Evolutionary conservation across 2,888 invertebrate genomes (phyloP).

Genomic region (Protonemura montana): DNA sequence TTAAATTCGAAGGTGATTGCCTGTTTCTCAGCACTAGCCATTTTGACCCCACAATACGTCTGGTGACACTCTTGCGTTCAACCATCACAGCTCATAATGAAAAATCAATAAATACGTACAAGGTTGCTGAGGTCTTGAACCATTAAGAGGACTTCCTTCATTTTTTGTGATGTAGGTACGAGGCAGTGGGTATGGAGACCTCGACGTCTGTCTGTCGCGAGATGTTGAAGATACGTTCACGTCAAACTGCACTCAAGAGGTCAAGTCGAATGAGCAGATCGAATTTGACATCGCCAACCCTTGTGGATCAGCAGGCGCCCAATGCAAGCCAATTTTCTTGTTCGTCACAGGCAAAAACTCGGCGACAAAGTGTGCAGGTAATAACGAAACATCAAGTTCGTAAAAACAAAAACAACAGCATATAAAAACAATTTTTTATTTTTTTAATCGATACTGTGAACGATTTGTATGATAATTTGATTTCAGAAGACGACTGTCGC

Average conservation of each 20-base stretch:
- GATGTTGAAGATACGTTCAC: slow-evolving; percentile 34
- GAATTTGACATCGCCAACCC: slow-evolving; percentile 29
- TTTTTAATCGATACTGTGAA: too few species aligned
- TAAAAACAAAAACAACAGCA: too few species aligned
- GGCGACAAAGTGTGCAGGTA: slow-evolving; percentile 43
- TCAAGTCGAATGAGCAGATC: slow-evolving; percentile 18
- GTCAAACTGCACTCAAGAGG: slow-evolving; percentile 31
- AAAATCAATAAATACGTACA: too few species aligned
- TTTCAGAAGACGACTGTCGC: slow-evolving; percentile 50
- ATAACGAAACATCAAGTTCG: too few species aligned
- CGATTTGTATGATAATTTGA: neutral
- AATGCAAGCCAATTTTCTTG: slow-evolving; percentile 43
- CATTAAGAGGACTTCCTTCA: too few species aligned
- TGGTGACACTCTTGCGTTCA: too few species aligned
- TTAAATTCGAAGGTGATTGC: too few species aligned
- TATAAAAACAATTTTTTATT: too few species aligned
- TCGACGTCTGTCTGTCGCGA: slow-evolving; percentile 38
- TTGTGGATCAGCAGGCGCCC: slow-evolving; percentile 31
- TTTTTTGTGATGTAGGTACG: slow-evolving; percentile 18
- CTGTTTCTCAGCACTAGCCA: too few species aligned
- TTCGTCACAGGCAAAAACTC: slow-evolving; percentile 38
- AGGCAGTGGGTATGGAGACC: slow-evolving; percentile 42
- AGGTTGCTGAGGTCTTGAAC: too few species aligned
- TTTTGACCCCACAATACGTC: too few species aligned
- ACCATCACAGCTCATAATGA: too few species aligned